Conservation (phyloP, 2,888 invertebrate species). For the Thelaira solivaga region DNA sequence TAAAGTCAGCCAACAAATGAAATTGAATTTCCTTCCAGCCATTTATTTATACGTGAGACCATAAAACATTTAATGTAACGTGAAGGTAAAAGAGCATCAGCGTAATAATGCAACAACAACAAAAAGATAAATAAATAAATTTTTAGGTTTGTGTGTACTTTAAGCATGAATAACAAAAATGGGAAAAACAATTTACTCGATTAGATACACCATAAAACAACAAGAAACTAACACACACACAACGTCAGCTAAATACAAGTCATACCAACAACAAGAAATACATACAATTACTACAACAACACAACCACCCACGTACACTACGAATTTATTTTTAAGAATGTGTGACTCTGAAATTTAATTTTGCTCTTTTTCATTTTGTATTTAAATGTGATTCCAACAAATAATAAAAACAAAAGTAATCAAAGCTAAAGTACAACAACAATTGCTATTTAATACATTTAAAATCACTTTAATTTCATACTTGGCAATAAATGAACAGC, state of each 20-base stretch:
- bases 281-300: background rate
- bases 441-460: constrained; percentile 35
- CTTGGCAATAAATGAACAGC: constrained; percentile 7
- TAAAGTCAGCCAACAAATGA: constrained; percentile 48
- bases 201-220: background rate
- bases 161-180: constrained; percentile 43
- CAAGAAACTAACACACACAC: background rate
- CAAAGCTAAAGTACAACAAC: constrained; percentile 46
- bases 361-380: background rate
- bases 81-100: constrained; percentile 54
- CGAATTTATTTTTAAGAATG: no score
- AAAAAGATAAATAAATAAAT: background rate
- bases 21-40: constrained; percentile 49
- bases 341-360: background rate
- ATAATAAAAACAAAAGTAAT: constrained; percentile 33
- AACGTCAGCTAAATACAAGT: no score
- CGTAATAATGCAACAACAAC: constrained; percentile 41
- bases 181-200: constrained; percentile 29
- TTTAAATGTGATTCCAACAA: background rate
- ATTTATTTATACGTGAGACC: constrained; percentile 55
- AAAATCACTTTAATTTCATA: constrained; percentile 39
- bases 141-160: no score
- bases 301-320: constrained; percentile 26
- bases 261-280: background rate
- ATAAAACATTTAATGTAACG: constrained; percentile 45